Evolutionary conservation across 2,797 vertebrate genomes (phyloP), one percentile per base, ranked within the genome.

Genomic region (Discoglossus pictus): DNA sequence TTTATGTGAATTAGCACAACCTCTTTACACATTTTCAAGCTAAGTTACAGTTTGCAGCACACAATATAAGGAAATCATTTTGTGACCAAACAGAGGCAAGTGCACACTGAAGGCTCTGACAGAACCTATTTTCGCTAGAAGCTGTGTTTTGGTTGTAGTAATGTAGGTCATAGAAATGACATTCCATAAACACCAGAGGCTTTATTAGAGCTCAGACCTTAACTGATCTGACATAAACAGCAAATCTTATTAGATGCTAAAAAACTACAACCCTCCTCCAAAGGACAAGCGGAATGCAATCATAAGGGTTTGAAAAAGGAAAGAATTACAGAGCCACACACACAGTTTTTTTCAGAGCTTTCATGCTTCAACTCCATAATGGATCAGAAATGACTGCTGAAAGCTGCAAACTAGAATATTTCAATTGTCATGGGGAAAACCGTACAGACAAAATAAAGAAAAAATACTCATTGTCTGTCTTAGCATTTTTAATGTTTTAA

Each of bases 281-380:
- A 52, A 68, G 56, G 65, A 68, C 56, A 68, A 68, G 51, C 46
- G 61, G 42, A 68, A 61, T 68, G 40, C 46, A 61, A 60, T 55
- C 56, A 44, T 44, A 61, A 53, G 20, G 18, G 38, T 52, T 44
- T 44, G 36, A 47, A 24, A 35, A 61, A 61, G 40, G 18, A 15
- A 44, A 46, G 4, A 61, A 61, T 38, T 43, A 21, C 53, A 68
- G 34, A 23, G 27, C 27, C 21, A 20, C 65, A 36, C 25, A 18
- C 52, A 39, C 43, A 20, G 42, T 68, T 61, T 31, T 31, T 46
- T 68, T 52, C 25, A 24, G 39, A 38, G 56, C 56, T 61, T 46
- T 61, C 46, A 36, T 52, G 20, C 25, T 24, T 54, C 7, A 15
- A 24, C 8, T 68, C 8, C 21, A 40, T 23, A 53, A 53, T 61